phyloP scores from a whole-genome alignment of 2,797 vertebrate species.

The Pangasius djambal region DNA sequence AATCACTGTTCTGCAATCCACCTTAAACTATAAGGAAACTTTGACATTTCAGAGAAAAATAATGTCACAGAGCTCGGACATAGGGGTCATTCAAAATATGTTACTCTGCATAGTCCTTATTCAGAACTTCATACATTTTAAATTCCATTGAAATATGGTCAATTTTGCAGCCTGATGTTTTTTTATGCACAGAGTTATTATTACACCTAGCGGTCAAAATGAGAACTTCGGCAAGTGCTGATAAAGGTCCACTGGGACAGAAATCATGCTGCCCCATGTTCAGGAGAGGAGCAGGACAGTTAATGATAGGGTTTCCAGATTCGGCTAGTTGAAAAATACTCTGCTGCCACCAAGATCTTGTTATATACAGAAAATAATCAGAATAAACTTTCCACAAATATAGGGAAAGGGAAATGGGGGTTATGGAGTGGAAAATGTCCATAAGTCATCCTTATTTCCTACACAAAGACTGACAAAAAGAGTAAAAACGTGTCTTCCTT shows the following conservation, averaged over 20 bases:
- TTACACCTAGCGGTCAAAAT: background rate
- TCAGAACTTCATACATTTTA: background rate
- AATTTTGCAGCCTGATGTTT: background rate
- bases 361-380: background rate
- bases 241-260: too few species aligned
- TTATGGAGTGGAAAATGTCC: background rate
- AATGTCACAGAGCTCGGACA: background rate
- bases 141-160: background rate
- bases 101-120: background rate
- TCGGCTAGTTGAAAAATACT: background rate
- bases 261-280: background rate
- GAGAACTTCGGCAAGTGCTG: background rate
- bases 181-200: background rate
- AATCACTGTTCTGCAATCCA: conserved; percentile 5
- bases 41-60: conserved; percentile 6
- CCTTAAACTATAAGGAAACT: background rate
- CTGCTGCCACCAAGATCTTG: background rate
- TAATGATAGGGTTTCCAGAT: background rate
- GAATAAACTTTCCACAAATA: background rate
- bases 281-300: background rate
- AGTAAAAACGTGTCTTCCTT: background rate
- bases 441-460: background rate
- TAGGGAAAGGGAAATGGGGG: too few species aligned
- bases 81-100: background rate
- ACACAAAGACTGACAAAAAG: background rate